Conservation (phyloP, 2,888 invertebrate genomes). For the Nebria brevicollis region DNA sequence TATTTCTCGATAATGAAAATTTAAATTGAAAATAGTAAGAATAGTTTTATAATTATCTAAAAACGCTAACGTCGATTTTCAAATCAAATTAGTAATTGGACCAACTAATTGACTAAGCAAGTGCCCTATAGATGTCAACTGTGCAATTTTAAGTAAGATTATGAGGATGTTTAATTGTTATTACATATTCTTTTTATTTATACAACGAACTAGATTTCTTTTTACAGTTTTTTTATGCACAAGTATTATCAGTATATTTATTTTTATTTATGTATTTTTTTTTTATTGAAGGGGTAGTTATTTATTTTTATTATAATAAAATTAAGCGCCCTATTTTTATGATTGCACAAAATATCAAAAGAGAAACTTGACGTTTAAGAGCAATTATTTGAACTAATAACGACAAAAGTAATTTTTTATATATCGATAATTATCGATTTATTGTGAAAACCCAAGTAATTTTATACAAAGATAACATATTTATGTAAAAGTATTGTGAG, state of each 20-base stretch:
- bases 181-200: conserved; percentile 8
- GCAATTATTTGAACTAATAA: conserved; percentile 10
- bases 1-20: too few species aligned
- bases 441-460: conserved; percentile 24
- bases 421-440: conserved; percentile 5
- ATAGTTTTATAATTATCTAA: too few species aligned
- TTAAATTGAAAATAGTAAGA: too few species aligned
- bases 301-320: conserved; percentile 41
- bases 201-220: conserved; percentile 36
- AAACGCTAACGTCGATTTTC: background rate
- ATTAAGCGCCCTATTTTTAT: conserved; percentile 37
- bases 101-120: conserved; percentile 34
- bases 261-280: conserved; percentile 33
- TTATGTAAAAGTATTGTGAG: conserved; percentile 22
- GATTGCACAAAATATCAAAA: conserved; percentile 31
- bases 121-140: conserved; percentile 41
- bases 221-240: conserved; percentile 18
- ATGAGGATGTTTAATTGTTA: conserved; percentile 29
- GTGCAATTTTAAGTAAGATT: conserved; percentile 28
- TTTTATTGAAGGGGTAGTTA: conserved; percentile 24
- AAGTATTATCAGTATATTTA: conserved; percentile 41
- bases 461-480: conserved; percentile 23
- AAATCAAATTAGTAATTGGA: conserved; percentile 21
- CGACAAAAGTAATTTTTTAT: too few species aligned
- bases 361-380: background rate